Base-by-base conservation (phyloP, 2,797 vertebrate genomes). In the Parauchenoglanis ngamensis region DNA sequence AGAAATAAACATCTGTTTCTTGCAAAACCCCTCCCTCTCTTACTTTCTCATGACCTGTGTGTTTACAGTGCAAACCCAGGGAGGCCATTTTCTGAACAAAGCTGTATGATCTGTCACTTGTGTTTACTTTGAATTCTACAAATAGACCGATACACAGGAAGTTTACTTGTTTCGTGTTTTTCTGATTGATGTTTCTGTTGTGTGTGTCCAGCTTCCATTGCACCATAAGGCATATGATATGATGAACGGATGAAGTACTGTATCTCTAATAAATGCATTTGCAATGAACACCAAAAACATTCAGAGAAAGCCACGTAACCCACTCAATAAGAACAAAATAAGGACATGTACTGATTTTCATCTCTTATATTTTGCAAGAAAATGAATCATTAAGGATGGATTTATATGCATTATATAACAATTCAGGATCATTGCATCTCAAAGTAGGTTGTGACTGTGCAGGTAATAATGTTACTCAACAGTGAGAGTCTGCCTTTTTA, bases 41-140 rank as follows among this genome's bases (percentile, higher is more conserved):
- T 44, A 44, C 68, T 89, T 89, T 90, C 91, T 89, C 89, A 90
- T 65, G 89, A 88, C 86, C 89, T 65, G 17, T 83, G 83, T 83
- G 65, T 77, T 88, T 72, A 81, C 56, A 85, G 54, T 88, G 65
- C 61, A 88, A 72, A 79, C 83, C 87, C 73, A 83, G 61, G 73
- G 83, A 67, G 86, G 77, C 65, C 85, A 87, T 31, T 76, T 83
- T 35, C 23, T 67, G 31, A 81, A 81, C 23, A 17, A 63, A n/a
- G 40, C 13, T 63, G 25, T 63, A n/a, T 59, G 57, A 49, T 67
- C 44, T 82, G 49, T 49, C 61, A 49, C 0, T 82, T 67, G 13
- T 82, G 54, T 80, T 85, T 84, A 65, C 85, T 86, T 86, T 83
- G 57, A 86, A 65, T 67, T 83, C 70, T 80, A 28, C 68, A 83